Percentiles rank a stretch among this genome's conserved stretches.
Evolutionary conservation across 2,888 invertebrate species (phyloP).

Genomic region (Erebia epiphron): DNA sequence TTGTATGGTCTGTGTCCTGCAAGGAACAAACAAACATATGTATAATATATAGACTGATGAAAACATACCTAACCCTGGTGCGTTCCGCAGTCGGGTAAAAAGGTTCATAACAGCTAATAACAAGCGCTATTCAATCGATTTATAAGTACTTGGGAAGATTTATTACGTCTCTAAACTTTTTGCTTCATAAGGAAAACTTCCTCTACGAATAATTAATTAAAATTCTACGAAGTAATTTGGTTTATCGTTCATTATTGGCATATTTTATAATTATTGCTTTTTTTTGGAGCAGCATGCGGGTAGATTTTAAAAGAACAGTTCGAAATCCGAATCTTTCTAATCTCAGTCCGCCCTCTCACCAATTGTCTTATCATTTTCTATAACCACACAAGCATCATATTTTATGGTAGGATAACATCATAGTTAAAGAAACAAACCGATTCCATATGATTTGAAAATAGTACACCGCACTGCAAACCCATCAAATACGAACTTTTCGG

Average conservation of each 20-base stretch:
- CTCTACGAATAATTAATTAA: background rate
- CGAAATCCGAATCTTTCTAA: background rate
- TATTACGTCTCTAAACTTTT: constrained; percentile 1
- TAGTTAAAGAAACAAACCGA: constrained; percentile 15
- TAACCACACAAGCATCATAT: background rate
- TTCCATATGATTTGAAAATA: constrained; percentile 13
- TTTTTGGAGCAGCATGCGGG: background rate
- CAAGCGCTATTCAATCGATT: background rate
- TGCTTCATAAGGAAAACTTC: constrained; percentile 1
- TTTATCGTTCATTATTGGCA: background rate
- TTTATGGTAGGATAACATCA: constrained; percentile 1
- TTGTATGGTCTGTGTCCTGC: too few species aligned
- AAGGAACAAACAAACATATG: too few species aligned
- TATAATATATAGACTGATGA: too few species aligned
- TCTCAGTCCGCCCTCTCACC: background rate
- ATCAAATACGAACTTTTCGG: constrained; percentile 7
- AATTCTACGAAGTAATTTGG: background rate
- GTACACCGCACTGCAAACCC: constrained; percentile 11
- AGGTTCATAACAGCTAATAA: background rate
- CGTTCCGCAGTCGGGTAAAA: too few species aligned
- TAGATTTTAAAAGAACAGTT: background rate
- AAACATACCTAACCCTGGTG: too few species aligned
- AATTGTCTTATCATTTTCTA: background rate
- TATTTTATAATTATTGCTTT: background rate
- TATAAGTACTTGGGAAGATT: background rate